Percentiles rank a stretch among this genome's conserved stretches.
phyloP scores from a whole-genome alignment of 2,888 invertebrate genomes.

The Drosophila paranaensis region DNA sequence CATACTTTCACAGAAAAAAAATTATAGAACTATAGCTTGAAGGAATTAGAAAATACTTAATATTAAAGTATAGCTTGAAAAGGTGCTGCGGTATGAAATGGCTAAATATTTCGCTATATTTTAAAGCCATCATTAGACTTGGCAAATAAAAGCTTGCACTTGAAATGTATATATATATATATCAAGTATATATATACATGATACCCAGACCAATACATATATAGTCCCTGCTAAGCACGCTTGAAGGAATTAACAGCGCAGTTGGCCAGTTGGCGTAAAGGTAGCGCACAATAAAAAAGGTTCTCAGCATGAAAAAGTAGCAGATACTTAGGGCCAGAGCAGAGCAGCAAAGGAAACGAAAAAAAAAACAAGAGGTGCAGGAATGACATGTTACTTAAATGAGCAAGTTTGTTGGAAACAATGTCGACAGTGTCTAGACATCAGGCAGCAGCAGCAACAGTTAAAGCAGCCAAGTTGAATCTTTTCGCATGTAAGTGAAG shows the following conservation, averaged over 20 bases:
- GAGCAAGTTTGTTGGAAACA: slow-evolving; percentile 80
- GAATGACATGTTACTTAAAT: slow-evolving; percentile 78
- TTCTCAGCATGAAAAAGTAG: slow-evolving; percentile 4
- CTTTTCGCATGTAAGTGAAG: slow-evolving; percentile 30
- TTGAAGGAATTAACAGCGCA: slow-evolving; percentile 3
- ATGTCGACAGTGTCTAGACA: slow-evolving; percentile 82
- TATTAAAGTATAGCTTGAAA: too few relatives aligned
- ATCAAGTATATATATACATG: not conserved
- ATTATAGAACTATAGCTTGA: too few relatives aligned
- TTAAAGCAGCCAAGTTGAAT: slow-evolving; percentile 32
- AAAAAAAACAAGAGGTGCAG: slow-evolving; percentile 37
- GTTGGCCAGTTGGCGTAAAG: not conserved
- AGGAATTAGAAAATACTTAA: too few relatives aligned
- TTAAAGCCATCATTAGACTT: too few relatives aligned
- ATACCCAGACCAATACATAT: not conserved
- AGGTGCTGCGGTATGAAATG: too few relatives aligned
- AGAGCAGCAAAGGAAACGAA: not conserved
- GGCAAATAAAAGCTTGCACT: not conserved
- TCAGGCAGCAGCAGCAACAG: slow-evolving; percentile 51
- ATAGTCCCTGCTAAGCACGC: not conserved
- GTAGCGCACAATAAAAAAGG: slow-evolving; percentile 1
- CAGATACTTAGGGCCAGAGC: slow-evolving; percentile 38
- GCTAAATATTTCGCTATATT: too few relatives aligned
- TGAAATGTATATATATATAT: not conserved
- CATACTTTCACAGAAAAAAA: too few relatives aligned